A percentile compares a stretch with the other conserved stretches of the same genome.
Evolutionary conservation across 2,888 invertebrate species (phyloP).

Genomic region (Hirtodrosophila trivittata): DNA sequence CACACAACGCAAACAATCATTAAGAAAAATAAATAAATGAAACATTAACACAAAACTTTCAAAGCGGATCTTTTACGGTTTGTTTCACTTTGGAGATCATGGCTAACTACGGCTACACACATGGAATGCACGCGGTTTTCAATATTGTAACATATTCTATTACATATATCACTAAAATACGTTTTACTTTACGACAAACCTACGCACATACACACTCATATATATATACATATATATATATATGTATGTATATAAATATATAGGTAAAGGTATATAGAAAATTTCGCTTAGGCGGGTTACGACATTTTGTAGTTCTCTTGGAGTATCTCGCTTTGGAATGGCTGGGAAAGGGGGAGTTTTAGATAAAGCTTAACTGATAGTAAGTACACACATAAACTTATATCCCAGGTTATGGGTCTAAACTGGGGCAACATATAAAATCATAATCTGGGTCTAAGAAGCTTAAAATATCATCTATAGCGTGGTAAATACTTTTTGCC

Average conservation of each 20-base stretch:
- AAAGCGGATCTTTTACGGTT: slow-evolving; percentile 21
- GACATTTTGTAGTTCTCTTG: slow-evolving; percentile 18
- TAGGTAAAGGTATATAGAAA: slow-evolving; percentile 34
- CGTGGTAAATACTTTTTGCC: no score
- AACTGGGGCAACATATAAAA: slow-evolving; percentile 20
- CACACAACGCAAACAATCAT: slow-evolving; percentile 44
- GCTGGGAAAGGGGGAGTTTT: slow-evolving; percentile 12
- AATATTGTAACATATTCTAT: slow-evolving; percentile 34
- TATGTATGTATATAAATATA: slow-evolving; percentile 2
- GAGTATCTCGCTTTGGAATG: slow-evolving; percentile 49
- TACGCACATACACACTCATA: slow-evolving; percentile 8
- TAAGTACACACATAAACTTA: neutral
- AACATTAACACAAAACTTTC: slow-evolving; percentile 59
- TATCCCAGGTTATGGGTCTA: slow-evolving; percentile 2
- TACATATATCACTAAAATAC: neutral
- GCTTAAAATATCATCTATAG: no score
- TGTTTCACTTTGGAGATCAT: slow-evolving; percentile 34
- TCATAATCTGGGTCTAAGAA: slow-evolving; percentile 7
- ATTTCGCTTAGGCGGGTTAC: slow-evolving; percentile 64
- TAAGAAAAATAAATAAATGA: slow-evolving; percentile 71
- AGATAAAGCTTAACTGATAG: slow-evolving; percentile 15
- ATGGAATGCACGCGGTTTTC: slow-evolving; percentile 34
- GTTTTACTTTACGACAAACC: neutral
- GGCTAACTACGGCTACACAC: slow-evolving; percentile 32
- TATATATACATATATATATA: slow-evolving; percentile 4